phyloP scores from a whole-genome alignment of 2,113 vertebrate species.

The Tragelaphus scriptus region DNA sequence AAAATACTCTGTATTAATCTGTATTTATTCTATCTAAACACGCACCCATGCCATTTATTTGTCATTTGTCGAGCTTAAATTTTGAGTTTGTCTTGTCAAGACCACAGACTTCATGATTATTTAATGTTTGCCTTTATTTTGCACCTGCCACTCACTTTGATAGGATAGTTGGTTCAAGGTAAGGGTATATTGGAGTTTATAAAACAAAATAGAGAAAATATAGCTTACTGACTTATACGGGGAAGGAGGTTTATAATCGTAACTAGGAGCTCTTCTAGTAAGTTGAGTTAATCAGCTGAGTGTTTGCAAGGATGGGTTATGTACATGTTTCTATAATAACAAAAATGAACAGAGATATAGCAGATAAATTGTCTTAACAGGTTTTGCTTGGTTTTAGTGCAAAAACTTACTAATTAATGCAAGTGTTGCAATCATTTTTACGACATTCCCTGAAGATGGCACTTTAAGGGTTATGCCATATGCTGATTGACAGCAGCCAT shows the following conservation, averaged over 20 bases:
- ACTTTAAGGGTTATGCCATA: conserved; percentile 79
- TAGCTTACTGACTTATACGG: background rate
- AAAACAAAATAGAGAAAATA: background rate
- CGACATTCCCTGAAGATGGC: conserved; percentile 74
- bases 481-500: conserved; percentile 86
- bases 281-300: background rate
- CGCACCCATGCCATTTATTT: background rate
- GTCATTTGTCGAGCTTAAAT: background rate
- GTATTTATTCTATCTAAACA: background rate
- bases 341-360: conserved; percentile 54
- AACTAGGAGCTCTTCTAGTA: background rate
- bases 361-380: conserved; percentile 77
- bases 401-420: conserved; percentile 82
- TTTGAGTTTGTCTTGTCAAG: conserved; percentile 8
- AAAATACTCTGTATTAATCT: background rate
- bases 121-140: background rate
- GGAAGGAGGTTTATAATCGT: background rate
- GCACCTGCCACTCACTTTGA: background rate
- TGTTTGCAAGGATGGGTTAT: background rate
- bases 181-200: background rate
- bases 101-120: background rate
- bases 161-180: background rate
- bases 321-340: background rate
- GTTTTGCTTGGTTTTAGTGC: conserved; percentile 74
- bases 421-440: conserved; percentile 70